Base-by-base conservation (phyloP, 2,797 vertebrate genomes). In the Hypotaenidia philippensis region DNA sequence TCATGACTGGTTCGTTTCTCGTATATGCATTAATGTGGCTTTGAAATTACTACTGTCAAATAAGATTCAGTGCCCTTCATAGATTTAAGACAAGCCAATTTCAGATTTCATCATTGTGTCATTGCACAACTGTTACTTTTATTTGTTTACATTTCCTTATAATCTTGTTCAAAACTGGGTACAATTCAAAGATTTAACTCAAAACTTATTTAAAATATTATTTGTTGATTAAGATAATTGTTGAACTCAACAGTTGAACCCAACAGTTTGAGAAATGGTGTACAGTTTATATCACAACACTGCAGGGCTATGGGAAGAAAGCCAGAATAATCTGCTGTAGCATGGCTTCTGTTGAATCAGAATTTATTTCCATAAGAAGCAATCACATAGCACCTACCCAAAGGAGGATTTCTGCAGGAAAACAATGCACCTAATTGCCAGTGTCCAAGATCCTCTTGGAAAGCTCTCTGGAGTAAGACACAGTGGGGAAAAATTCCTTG, bases 1-100 rank as follows among this genome's bases (percentile, higher is more conserved):
- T 31, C 45, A 57, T 36, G 38, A 57, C 19, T 68, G 56, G 23
- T 68, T 80, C 6, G 7, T 72, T 81, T 90, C 55, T 72, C 90
- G 27, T 65, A 44, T 44, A 21, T 55, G 15, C 81, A 11, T 76
- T 81, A 66, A 83, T 31, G 8, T 65, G 27, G 7, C 19, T 75
- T 90, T 93, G 45, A 88, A 89, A 96, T 75, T 36, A 74, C 4
- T 41, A 22, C 44, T 23, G 9, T 32, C 47, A 83, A 55, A n/a
- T 47, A 83, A 72, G 22, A 75, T 47, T 65, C 61, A 72, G 25
- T 78, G 57, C 5, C 20, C 6, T 83, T 85, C 22, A 31, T 1
- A 75, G 38, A 44, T 41, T 61, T 83, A 68, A 75, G 10, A 59
- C 36, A 74, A 89, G 26, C 2, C 9, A n/a, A 8, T 85, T 92